Base-by-base conservation (phyloP, 2,113 vertebrate species). In the Oryzias javanicus region DNA sequence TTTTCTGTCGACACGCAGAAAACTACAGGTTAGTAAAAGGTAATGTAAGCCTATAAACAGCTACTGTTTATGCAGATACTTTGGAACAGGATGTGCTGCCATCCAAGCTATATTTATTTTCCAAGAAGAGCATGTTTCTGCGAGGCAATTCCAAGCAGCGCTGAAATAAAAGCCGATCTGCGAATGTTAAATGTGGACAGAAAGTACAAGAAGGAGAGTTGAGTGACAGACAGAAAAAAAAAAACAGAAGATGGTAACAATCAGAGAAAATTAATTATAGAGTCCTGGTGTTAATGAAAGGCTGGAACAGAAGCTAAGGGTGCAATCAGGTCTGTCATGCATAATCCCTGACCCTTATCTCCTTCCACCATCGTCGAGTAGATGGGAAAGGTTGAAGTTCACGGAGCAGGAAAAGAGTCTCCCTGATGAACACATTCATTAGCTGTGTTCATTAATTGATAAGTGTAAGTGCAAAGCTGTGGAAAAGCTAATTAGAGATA, bases 281-380 rank as follows among this genome's bases (percentile, higher is more conserved):
- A 84, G 67, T 80, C 67, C 53, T 74, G 74, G 76, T 88, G 79
- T 81, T 88, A 89, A 89, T 89, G 76, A 85, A 69, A 78, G 82
- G 80, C 84, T 86, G 79, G 69, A 64, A 79, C 55, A 78, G 61
- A 79, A 83, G 76, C 80, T 77, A 86, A 81, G 62, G 35, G 76
- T 61, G 56, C 86, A 88, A 86, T 88, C 86, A 89, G 70, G 75
- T 81, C 62, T n/a, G 40, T 70, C 70, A 63, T 48, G 35, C 56
- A 79, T 65, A 68, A 75, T 63, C 51, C 78, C 65, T 67, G 72
- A 76, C 67, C 74, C 51, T 54, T 61, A 55, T 64, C 70, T 68
- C 64, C 72, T 59, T 58, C 60, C 19, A 14, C 62, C 70, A 70
- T 78, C 62, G 60, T 49, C 0, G 58, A 65, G 58, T 58, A 77